Evolutionary conservation across 1,140 invertebrate genomes (phyloP), one percentile per base, ranked within the genome.

Genomic region (Trypoxylus dichotomus): DNA sequence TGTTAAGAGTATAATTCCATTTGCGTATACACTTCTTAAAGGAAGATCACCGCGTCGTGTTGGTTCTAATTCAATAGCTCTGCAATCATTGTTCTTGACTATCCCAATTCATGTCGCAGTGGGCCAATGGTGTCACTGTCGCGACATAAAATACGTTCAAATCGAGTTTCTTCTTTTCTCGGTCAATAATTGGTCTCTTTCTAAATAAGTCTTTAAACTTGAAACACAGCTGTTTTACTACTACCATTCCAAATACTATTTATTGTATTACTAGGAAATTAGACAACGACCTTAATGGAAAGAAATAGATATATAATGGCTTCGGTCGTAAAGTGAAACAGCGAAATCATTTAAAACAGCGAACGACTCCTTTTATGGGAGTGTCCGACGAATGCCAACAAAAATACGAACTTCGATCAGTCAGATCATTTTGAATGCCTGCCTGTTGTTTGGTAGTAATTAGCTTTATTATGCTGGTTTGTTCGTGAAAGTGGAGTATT

Each of bases 401-500:
- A 54, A 54, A 54, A 54, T 54, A 54, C 19, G 15, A n/a, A 54
- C 19, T 54, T 54, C 47, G 47, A 54, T 54, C 47, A 3, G 47
- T 15, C 47, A n/a, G 60, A 68, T 27, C 27, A 24, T 68, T 21
- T 68, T 68, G 60, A 68, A 68, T 68, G 27, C 60, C 24, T 24
- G 60, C 60, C 27, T 29, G 60, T 68, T 29, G 60, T 68, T 24
- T 68, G 60, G 27, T 29, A 27, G 60, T 68, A 68, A 68, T 68
- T 68, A 68, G 11, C 19, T 68, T 68, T 68, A 10, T 58, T 58
- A 58, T 68, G 25, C 60, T 68, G 60, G 60, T n/a, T 68, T 29
- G 60, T 13, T 29, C 27, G 60, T 27, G 60, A 68, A 68, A 68
- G 60, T 68, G 24, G 60, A 68, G 60, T 68, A 27, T 68, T 68